Conservation (phyloP, 2,113 vertebrate species). For the Coturnix japonica region DNA sequence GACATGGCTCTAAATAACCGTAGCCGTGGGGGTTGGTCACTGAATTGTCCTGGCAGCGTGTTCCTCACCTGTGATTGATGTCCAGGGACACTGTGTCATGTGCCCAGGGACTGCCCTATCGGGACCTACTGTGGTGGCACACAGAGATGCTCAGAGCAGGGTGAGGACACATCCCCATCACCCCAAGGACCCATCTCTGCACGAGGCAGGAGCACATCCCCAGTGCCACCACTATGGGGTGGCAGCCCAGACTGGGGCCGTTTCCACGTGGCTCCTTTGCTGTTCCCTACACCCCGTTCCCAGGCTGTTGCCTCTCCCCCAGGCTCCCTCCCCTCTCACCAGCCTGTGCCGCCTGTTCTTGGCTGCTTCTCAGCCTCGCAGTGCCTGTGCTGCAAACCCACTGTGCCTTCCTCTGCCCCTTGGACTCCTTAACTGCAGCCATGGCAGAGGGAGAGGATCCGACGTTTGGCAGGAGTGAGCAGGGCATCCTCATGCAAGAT, state of each 20-base stretch:
- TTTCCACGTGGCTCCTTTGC: background rate
- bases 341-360: conserved; percentile 11
- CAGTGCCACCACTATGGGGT: background rate
- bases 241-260: background rate
- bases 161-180: rapidly evolving
- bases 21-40: rapidly evolving
- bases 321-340: background rate
- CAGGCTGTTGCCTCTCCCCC: background rate
- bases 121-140: rapidly evolving
- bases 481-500: background rate
- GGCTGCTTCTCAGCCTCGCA: background rate
- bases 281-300: background rate
- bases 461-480: background rate
- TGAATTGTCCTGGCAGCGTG: background rate
- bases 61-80: background rate
- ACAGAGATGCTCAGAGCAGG: background rate
- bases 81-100: background rate
- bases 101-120: background rate
- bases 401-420: background rate
- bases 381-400: background rate
- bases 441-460: conserved; percentile 40
- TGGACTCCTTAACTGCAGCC: background rate
- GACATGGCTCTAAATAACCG: background rate
- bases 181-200: background rate
- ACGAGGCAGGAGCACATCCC: background rate